phyloP scores from a whole-genome alignment of 2,888 invertebrate species.

The Dryobotodes eremita region DNA sequence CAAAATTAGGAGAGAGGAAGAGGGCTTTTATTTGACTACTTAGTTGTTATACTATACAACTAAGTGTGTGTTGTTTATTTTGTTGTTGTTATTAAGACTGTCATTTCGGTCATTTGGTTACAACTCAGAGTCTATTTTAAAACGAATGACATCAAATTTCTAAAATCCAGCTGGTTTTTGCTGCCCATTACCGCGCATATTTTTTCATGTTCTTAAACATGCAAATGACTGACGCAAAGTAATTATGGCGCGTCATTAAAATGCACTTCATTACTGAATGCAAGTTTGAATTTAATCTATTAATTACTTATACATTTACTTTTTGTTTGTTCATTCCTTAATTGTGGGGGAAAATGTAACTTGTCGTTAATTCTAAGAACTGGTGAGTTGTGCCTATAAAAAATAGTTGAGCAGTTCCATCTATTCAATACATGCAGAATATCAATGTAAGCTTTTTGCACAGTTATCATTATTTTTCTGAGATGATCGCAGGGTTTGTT shows the following conservation, averaged over 20 bases:
- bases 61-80: too few relatives aligned
- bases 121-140: neutral
- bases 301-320: constrained; percentile 26
- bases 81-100: neutral
- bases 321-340: constrained; percentile 10
- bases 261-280: constrained; percentile 46
- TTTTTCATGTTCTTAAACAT: constrained; percentile 44
- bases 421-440: neutral
- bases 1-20: too few relatives aligned
- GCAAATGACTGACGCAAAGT: constrained; percentile 35
- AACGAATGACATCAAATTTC: neutral
- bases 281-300: constrained; percentile 38
- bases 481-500: neutral
- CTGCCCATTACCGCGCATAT: constrained; percentile 32
- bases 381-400: neutral
- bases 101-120: neutral
- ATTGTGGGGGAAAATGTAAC: constrained; percentile 1
- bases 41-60: too few relatives aligned
- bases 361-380: constrained; percentile 18
- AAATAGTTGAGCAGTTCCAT: neutral
- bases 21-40: too few relatives aligned
- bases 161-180: constrained; percentile 12
- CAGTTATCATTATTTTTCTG: neutral
- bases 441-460: neutral
- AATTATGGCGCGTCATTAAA: constrained; percentile 56